Evolutionary conservation across 2,888 invertebrate genomes (phyloP).

Genomic region (Drosophila putrida): DNA sequence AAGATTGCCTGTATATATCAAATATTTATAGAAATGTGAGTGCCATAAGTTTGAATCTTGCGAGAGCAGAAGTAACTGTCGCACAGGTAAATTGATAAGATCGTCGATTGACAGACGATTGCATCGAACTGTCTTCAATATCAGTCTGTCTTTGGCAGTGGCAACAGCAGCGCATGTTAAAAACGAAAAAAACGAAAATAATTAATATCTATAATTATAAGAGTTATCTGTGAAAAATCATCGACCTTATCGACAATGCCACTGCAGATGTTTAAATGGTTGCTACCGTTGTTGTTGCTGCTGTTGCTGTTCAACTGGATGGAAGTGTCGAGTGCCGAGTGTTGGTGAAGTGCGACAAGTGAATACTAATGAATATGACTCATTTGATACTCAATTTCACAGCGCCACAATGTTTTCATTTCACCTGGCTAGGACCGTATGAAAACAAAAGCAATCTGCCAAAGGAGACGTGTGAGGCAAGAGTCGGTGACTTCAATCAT

Average conservation of each 20-base stretch:
- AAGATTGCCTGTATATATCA: no score
- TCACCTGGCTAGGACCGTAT: slow-evolving; percentile 90
- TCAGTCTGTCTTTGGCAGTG: slow-evolving; percentile 59
- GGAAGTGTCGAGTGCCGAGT: slow-evolving; percentile 47
- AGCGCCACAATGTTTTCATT: slow-evolving; percentile 88
- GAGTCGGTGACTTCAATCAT: slow-evolving; percentile 86
- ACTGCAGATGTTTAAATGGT: slow-evolving; percentile 39
- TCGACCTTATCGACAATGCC: slow-evolving; percentile 53
- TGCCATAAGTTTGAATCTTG: neutral
- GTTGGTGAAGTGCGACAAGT: slow-evolving; percentile 45
- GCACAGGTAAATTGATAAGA: slow-evolving; percentile 51
- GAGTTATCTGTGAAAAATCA: slow-evolving; percentile 23
- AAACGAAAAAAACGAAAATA: slow-evolving; percentile 3
- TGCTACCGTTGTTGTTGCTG: slow-evolving; percentile 52
- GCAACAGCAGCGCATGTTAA: slow-evolving; percentile 39
- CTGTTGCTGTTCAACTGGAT: slow-evolving; percentile 44
- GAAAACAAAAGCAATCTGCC: slow-evolving; percentile 87
- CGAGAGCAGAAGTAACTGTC: neutral
- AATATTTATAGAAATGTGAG: neutral
- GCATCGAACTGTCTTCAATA: slow-evolving; percentile 39
- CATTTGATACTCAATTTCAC: slow-evolving; percentile 13
- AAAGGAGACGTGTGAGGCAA: slow-evolving; percentile 87
- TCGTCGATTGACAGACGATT: slow-evolving; percentile 28
- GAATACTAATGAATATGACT: slow-evolving; percentile 8
- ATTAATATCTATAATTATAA: slow-evolving; percentile 10